Evolutionary conservation across 2,797 vertebrate species (phyloP).

Genomic region (Notolabrus celidotus): DNA sequence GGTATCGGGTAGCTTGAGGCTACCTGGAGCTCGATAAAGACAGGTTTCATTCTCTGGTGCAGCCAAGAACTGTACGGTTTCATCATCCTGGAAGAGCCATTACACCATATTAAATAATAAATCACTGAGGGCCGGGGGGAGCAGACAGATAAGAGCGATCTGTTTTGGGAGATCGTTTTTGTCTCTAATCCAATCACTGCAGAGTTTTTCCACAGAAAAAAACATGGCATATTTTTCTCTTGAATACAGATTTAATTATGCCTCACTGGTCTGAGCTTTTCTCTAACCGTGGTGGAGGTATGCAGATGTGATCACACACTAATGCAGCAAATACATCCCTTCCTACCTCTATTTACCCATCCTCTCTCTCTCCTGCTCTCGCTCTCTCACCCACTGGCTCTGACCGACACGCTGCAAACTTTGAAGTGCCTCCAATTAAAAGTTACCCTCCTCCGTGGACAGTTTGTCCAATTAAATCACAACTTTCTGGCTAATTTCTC

Average conservation of each 20-base stretch:
- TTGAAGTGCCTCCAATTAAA: constrained; percentile 60
- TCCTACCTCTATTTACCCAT: constrained; percentile 3
- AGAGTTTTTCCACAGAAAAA: background rate
- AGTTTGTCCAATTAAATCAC: constrained; percentile 46
- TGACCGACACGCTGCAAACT: constrained; percentile 23
- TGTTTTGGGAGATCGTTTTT: constrained; percentile 5
- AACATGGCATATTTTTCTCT: constrained; percentile 23
- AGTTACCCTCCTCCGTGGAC: constrained; percentile 44
- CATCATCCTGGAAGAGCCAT: constrained; percentile 42
- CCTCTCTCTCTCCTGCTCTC: background rate
- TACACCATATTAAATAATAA: constrained; percentile 47
- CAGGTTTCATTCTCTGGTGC: constrained; percentile 11
- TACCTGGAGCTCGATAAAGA: constrained; percentile 21
- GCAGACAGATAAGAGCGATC: constrained; percentile 21
- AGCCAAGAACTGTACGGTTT: constrained; percentile 23
- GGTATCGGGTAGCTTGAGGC: background rate
- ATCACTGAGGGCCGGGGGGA: constrained; percentile 39
- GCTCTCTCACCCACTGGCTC: constrained; percentile 14
- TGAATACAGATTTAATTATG: constrained; percentile 48
- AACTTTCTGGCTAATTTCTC: constrained; percentile 29
- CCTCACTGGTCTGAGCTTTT: constrained; percentile 36
- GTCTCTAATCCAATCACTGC: constrained; percentile 28
- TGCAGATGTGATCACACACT: constrained; percentile 45
- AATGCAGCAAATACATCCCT: constrained; percentile 29
- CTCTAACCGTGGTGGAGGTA: constrained; percentile 37